Percentiles rank a stretch among this genome's conserved stretches.
These are phyloP conservation scores for Clarias laeviceps DNA, from an alignment of 2,797 vertebrate species.

Conservation along the genomic window DNA sequence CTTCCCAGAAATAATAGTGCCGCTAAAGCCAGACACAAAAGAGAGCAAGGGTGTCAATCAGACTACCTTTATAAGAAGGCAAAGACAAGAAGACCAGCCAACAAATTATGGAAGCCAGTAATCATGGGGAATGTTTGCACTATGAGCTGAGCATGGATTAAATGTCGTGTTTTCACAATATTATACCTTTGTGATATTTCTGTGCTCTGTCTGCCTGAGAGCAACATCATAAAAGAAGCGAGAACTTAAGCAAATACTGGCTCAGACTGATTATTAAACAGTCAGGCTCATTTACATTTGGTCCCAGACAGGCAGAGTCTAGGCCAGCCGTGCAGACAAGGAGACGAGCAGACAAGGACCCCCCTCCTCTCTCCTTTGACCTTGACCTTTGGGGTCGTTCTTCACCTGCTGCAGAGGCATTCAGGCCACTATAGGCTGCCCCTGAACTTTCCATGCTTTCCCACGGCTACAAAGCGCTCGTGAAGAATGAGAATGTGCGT, in stretches of 20 bases:
- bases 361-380: constrained; percentile 64
- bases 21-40: constrained; percentile 29
- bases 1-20: neutral
- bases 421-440: constrained; percentile 64
- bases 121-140: constrained; percentile 39
- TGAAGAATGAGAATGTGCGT: constrained; percentile 32
- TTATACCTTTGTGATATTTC: constrained; percentile 22
- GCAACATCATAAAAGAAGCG: constrained; percentile 37
- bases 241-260: constrained; percentile 46
- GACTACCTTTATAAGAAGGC: constrained; percentile 8
- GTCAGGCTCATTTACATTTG: constrained; percentile 50
- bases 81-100: constrained; percentile 5
- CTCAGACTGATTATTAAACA: constrained; percentile 43
- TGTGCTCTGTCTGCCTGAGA: constrained; percentile 10
- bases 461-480: constrained; percentile 68
- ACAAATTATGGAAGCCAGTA: constrained; percentile 32
- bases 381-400: constrained; percentile 79
- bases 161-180: neutral
- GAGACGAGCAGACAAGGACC: constrained; percentile 4
- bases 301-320: constrained; percentile 43
- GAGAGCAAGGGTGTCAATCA: constrained; percentile 36
- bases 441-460: constrained; percentile 71
- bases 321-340: constrained; percentile 30
- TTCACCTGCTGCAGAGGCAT: constrained; percentile 75
- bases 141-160: constrained; percentile 23